Evolutionary conservation across 2,888 invertebrate genomes (phyloP).

Genomic region (Oscheius sp.): DNA sequence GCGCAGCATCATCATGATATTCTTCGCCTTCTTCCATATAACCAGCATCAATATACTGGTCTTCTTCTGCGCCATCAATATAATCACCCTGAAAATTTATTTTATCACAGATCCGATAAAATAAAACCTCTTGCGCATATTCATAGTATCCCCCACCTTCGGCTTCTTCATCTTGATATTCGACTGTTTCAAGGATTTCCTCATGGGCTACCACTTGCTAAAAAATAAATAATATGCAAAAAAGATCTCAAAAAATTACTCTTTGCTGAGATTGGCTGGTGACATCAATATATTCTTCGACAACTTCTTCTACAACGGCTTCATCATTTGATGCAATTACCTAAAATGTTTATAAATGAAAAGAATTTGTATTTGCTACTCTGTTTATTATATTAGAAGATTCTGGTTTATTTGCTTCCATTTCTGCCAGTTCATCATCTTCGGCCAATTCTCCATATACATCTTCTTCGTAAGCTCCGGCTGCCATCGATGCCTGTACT

Average conservation of each 20-base stretch:
- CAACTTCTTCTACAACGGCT: not conserved
- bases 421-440: conserved; percentile 32
- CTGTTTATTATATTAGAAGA: not conserved
- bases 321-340: not conserved
- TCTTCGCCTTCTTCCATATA: not conserved
- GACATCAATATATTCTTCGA: conserved; percentile 5
- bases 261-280: not conserved
- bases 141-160: not conserved
- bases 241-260: not conserved
- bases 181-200: not conserved
- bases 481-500: not conserved
- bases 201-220: not conserved
- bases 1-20: too few relatives aligned
- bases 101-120: not conserved
- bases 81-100: not conserved
- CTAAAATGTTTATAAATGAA: not conserved
- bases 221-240: not conserved
- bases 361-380: not conserved
- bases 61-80: not conserved
- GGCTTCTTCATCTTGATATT: not conserved
- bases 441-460: conserved; percentile 21
- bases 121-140: not conserved
- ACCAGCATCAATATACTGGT: not conserved
- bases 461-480: conserved; percentile 8
- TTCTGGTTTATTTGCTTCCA: conserved; percentile 12